Conservation (phyloP, 2,113 vertebrate species). For the Apaloderma vittatum region DNA sequence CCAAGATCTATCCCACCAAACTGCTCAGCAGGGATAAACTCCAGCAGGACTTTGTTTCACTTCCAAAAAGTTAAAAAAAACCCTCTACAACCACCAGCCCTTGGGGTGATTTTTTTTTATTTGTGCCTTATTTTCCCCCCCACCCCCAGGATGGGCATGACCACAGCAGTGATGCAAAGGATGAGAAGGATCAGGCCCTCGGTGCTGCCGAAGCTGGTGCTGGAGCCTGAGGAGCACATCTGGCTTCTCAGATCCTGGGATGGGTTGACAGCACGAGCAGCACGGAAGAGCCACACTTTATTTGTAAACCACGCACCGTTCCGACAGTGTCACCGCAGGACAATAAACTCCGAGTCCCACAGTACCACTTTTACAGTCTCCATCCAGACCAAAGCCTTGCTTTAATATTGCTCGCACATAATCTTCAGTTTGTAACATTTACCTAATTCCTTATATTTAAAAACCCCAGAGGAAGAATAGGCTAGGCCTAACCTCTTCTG, state of each 20-base stretch:
- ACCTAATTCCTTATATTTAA: slow-evolving; percentile 34
- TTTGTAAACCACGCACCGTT: not conserved
- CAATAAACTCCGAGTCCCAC: not conserved
- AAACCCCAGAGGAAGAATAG: slow-evolving; percentile 9
- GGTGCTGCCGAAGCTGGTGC: not conserved
- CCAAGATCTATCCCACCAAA: not conserved
- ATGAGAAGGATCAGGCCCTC: not conserved
- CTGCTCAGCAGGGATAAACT: not conserved
- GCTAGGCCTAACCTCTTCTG: not conserved
- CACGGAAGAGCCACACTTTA: not conserved
- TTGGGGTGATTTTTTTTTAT: not conserved
- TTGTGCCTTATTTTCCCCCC: too few relatives aligned
- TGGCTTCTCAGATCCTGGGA: not conserved
- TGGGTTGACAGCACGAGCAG: not conserved
- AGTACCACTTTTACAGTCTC: not conserved
- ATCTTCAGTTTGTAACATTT: slow-evolving; percentile 16
- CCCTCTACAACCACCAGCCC: not conserved
- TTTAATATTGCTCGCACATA: not conserved
- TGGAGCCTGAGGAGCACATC: not conserved
- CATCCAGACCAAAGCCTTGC: not conserved
- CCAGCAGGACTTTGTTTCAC: not conserved
- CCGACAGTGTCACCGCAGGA: not conserved
- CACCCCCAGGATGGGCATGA: not conserved
- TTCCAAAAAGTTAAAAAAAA: not conserved
- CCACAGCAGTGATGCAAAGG: not conserved